phyloP scores from a whole-genome alignment of 2,888 invertebrate species.

The Griposia aprilina region DNA sequence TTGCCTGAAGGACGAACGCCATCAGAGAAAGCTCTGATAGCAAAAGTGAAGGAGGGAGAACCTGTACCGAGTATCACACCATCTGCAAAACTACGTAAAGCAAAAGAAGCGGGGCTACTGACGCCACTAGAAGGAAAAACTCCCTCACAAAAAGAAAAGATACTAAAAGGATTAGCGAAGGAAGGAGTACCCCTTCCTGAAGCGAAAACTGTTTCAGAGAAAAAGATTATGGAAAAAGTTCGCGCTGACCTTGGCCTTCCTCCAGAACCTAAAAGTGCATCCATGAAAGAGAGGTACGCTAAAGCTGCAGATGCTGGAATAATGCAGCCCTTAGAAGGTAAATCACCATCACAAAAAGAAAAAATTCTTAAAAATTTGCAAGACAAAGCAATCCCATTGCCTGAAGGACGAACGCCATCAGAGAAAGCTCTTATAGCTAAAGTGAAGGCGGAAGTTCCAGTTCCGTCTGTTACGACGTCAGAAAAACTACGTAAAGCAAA shows the following conservation, averaged over 20 bases:
- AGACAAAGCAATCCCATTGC: slow-evolving; percentile 62
- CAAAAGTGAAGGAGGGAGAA: neutral
- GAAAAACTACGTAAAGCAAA: slow-evolving; percentile 57
- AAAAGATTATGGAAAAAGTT: neutral
- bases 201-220: slow-evolving; percentile 8
- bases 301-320: neutral
- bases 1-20: neutral
- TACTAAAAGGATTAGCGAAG: slow-evolving; percentile 60
- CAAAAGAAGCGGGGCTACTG: neutral
- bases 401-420: slow-evolving; percentile 57
- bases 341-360: slow-evolving; percentile 60
- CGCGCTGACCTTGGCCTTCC: slow-evolving; percentile 9
- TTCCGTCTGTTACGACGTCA: neutral
- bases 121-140: neutral
- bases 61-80: accelerated
- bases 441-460: slow-evolving; percentile 28
- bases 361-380: slow-evolving; percentile 56
- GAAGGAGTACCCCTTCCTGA: slow-evolving; percentile 67
- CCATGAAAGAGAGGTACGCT: slow-evolving; percentile 39
- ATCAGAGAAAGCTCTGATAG: neutral
- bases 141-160: slow-evolving; percentile 47
- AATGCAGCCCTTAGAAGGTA: slow-evolving; percentile 64
- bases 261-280: slow-evolving; percentile 44
- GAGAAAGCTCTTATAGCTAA: slow-evolving; percentile 44
- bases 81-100: neutral